phyloP scores from a whole-genome alignment of 1,140 invertebrate species.

The Belonocnema kinseyi region DNA sequence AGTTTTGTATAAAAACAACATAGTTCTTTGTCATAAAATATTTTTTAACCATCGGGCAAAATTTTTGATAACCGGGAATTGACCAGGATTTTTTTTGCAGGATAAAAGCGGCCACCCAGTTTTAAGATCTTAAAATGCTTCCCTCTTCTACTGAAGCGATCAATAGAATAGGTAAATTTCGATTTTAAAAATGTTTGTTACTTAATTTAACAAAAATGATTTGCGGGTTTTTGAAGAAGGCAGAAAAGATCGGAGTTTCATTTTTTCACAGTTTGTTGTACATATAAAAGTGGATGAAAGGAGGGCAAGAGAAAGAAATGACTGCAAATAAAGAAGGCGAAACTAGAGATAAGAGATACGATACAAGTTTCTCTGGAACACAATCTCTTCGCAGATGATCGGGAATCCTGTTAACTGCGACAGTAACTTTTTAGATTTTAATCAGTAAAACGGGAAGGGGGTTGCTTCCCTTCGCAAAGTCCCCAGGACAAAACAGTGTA shows the following conservation, averaged over 20 bases:
- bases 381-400: neutral
- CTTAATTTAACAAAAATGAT: neutral
- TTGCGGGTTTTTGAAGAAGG: neutral
- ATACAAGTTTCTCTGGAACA: neutral
- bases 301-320: constrained; percentile 1
- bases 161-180: too few species aligned
- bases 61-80: too few species aligned
- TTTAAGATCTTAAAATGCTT: too few species aligned
- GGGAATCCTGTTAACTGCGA: neutral
- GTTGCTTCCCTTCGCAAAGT: neutral
- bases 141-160: too few species aligned
- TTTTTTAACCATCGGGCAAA: too few species aligned
- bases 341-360: constrained; percentile 25
- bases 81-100: too few species aligned
- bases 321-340: neutral
- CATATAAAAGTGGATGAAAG: constrained; percentile 50
- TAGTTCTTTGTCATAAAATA: too few species aligned
- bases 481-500: constrained; percentile 2
- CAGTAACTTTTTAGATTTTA: constrained; percentile 18
- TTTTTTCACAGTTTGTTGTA: constrained; percentile 56
- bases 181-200: neutral
- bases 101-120: too few species aligned
- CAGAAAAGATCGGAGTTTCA: constrained; percentile 46
- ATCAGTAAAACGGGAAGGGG: neutral
- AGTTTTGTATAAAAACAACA: too few species aligned